Conservation (phyloP, 2,888 invertebrate genomes). For the Drosophila cyrtoloma region DNA sequence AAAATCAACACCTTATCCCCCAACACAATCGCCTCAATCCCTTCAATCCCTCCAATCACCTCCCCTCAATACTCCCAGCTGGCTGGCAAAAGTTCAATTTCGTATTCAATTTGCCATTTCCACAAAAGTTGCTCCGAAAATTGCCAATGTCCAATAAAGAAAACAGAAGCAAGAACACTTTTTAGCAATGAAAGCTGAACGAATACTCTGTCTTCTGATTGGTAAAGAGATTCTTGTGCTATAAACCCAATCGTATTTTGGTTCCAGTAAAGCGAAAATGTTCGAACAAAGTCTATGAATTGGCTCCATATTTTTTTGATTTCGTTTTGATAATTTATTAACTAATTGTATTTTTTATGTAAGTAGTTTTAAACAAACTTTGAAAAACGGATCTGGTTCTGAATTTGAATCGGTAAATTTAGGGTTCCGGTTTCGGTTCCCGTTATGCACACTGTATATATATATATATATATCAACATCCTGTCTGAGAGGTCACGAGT, state of each 20-base stretch:
- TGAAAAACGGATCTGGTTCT: neutral
- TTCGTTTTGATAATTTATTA: neutral
- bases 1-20: neutral
- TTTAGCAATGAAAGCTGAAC: neutral
- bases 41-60: neutral
- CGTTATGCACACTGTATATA: neutral
- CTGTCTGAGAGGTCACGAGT: neutral
- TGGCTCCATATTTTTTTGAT: neutral
- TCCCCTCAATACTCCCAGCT: neutral
- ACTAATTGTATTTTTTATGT: neutral
- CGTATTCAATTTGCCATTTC: conserved; percentile 78
- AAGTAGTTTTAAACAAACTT: neutral
- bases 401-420: neutral
- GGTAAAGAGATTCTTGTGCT: no score
- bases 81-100: conserved; percentile 76
- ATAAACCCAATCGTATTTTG: neutral
- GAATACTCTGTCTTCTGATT: conserved; percentile 2
- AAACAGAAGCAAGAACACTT: neutral
- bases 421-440: neutral
- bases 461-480: neutral
- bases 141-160: conserved; percentile 30
- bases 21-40: neutral
- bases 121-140: conserved; percentile 54
- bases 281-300: neutral
- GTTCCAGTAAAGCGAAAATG: neutral